A percentile compares a stretch with the other conserved stretches of the same genome.
These are phyloP conservation scores for Perca fluviatilis DNA, from an alignment of 2,113 vertebrate genomes.

Conservation along the genomic window DNA sequence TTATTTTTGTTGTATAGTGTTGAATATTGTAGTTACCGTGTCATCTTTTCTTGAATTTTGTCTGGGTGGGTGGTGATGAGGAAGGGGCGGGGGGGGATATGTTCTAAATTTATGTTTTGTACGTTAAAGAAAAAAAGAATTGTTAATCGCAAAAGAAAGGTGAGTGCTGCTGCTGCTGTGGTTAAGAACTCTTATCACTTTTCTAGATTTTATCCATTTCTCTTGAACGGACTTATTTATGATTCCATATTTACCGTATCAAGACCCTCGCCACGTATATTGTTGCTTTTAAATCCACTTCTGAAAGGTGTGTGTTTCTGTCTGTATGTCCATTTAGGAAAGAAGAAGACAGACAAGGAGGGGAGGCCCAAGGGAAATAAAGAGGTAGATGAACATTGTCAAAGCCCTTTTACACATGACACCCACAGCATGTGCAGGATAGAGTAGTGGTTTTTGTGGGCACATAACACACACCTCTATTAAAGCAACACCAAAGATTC, in stretches of 20 bases:
- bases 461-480: background rate
- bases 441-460: background rate
- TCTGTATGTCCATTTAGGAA: conserved; percentile 66
- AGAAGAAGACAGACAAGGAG: conserved; percentile 83
- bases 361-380: conserved; percentile 59
- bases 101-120: too few species aligned
- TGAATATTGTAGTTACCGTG: too few species aligned
- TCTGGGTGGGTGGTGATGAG: too few species aligned
- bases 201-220: background rate
- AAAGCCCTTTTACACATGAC: background rate
- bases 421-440: background rate
- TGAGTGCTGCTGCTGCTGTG: conserved; percentile 59
- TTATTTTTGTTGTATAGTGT: too few species aligned
- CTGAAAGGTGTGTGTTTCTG: background rate
- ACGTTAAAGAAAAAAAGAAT: too few species aligned
- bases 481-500: too few species aligned
- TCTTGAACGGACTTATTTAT: background rate
- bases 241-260: background rate
- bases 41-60: too few species aligned
- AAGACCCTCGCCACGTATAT: too few species aligned
- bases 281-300: background rate
- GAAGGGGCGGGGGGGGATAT: too few species aligned
- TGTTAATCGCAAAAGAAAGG: conserved; percentile 88
- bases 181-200: background rate
- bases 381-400: conserved; percentile 49